Percentiles rank a stretch among this genome's conserved stretches.
These are phyloP conservation scores for Pimpla rufipes DNA, from an alignment of 2,888 invertebrate species.

Conservation along the genomic window DNA sequence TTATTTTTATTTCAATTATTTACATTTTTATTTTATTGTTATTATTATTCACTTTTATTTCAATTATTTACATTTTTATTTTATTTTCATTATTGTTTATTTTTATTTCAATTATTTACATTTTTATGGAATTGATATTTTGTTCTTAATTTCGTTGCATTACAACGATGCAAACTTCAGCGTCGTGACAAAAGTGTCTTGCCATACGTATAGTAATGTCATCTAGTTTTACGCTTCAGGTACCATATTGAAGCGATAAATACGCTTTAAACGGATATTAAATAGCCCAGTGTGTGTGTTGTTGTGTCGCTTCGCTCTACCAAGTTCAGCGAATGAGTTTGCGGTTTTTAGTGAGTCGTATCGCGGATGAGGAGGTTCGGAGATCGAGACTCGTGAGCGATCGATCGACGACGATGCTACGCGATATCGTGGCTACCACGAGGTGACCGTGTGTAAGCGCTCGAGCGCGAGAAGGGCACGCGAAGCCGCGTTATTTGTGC, in stretches of 20 bases:
- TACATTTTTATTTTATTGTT: no score
- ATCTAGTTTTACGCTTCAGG: not conserved
- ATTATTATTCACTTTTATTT: no score
- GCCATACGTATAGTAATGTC: not conserved
- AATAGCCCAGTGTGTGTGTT: not conserved
- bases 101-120: no score
- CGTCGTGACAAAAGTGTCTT: not conserved
- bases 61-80: no score
- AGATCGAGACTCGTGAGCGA: not conserved
- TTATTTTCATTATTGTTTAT: no score
- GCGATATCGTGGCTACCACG: not conserved
- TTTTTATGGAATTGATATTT: no score
- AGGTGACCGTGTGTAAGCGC: constrained; percentile 15
- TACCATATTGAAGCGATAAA: not conserved
- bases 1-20: no score
- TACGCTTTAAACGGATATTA: not conserved
- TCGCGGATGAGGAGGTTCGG: constrained; percentile 8
- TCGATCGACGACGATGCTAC: not conserved
- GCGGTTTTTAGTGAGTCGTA: not conserved
- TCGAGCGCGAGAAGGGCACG: not conserved
- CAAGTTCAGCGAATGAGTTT: not conserved
- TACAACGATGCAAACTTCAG: no score
- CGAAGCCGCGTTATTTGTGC: constrained; percentile 1
- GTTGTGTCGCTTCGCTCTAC: no score
- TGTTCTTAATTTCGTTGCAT: no score